phyloP scores from a whole-genome alignment of 2,113 vertebrate genomes.

The Pachyramphus minor region DNA sequence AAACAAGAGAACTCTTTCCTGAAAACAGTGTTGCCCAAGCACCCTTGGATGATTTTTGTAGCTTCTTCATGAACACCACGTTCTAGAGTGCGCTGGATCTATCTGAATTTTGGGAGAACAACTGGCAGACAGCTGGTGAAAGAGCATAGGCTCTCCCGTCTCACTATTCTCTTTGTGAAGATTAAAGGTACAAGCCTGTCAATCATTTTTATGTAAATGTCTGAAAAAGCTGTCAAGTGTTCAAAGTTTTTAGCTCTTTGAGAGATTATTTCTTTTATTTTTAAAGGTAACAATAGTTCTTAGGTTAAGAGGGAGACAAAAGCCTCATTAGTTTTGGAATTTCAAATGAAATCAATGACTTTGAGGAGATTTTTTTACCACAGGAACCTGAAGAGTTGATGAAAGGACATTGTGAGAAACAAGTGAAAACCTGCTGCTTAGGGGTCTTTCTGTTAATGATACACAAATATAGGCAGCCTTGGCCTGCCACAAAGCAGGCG shows the following conservation, averaged over 20 bases:
- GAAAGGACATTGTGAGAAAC: not conserved
- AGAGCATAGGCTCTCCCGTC: not conserved
- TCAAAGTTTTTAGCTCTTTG: slow-evolving; percentile 33
- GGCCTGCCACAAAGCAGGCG: rapidly evolving
- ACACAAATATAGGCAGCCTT: not conserved
- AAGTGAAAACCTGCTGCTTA: not conserved
- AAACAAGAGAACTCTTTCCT: not conserved
- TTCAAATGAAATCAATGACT: not conserved
- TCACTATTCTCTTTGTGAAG: not conserved
- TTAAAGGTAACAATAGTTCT: not conserved
- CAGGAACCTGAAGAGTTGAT: not conserved
- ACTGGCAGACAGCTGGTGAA: not conserved
- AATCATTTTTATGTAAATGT: not conserved
- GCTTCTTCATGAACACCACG: not conserved
- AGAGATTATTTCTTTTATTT: slow-evolving; percentile 16
- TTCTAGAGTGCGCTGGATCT: not conserved
- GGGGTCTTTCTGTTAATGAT: not conserved
- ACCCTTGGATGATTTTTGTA: not conserved
- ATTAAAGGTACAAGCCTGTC: not conserved
- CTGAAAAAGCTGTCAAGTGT: not conserved
- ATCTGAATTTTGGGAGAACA: not conserved
- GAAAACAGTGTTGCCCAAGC: not conserved
- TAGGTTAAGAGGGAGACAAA: slow-evolving; percentile 34
- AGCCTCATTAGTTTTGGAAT: slow-evolving; percentile 20
- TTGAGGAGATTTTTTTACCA: not conserved